A percentile compares a stretch with the other conserved stretches of the same genome.
Evolutionary conservation across 2,888 invertebrate genomes (phyloP).

Genomic region (Morinoia aosen): DNA sequence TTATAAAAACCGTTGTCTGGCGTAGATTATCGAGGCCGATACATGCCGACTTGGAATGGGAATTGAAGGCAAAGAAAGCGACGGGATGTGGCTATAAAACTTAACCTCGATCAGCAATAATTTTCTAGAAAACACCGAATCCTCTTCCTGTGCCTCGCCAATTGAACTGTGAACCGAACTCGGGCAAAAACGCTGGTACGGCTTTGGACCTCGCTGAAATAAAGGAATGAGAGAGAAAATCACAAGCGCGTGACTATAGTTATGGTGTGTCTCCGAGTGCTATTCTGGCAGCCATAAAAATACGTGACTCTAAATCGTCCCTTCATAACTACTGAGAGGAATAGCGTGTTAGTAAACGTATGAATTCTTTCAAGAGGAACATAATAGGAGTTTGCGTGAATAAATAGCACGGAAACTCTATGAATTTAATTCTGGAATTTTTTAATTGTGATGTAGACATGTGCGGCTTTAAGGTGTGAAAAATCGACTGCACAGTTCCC

Average conservation of each 20-base stretch:
- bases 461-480: not conserved
- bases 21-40: not conserved
- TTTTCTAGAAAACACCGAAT: conserved; percentile 45
- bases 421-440: not conserved
- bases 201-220: not conserved
- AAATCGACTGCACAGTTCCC: too few species aligned
- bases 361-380: not conserved
- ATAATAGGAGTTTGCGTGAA: not conserved
- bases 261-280: not conserved
- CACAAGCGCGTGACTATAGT: not conserved
- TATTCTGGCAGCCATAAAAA: not conserved
- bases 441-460: not conserved
- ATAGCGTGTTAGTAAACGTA: not conserved
- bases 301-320: too few species aligned
- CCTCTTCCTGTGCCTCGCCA: conserved; percentile 28
- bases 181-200: not conserved
- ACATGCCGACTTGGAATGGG: not conserved
- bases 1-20: not conserved
- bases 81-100: conserved; percentile 27
- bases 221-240: not conserved
- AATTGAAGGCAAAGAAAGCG: conserved; percentile 36
- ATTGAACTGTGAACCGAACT: conserved; percentile 43
- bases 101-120: conserved; percentile 47
- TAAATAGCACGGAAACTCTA: not conserved
- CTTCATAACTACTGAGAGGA: not conserved